phyloP scores from a whole-genome alignment of 2,797 vertebrate species.

The Adelosebastes latens region DNA sequence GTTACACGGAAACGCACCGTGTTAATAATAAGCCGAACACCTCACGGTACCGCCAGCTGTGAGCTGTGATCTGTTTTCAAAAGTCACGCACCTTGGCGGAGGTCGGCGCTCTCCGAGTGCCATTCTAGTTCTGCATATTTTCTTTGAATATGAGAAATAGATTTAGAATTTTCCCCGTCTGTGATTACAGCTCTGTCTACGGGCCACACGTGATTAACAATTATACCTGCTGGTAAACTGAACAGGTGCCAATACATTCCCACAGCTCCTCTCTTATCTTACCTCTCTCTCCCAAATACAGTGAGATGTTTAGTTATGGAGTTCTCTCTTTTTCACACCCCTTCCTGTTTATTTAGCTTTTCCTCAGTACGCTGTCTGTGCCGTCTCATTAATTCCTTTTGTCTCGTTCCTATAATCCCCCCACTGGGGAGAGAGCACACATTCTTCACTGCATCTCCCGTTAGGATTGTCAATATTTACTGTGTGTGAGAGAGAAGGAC shows the following conservation, averaged over 20 bases:
- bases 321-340: neutral
- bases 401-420: conserved; percentile 47
- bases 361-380: neutral
- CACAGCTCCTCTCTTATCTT: neutral
- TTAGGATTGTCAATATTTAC: conserved; percentile 70
- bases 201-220: neutral
- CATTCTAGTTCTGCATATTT: neutral
- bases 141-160: neutral
- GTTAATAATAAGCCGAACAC: no score
- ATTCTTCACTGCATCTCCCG: conserved; percentile 45
- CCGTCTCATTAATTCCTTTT: conserved; percentile 38
- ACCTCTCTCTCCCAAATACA: neutral
- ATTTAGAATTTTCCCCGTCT: no score
- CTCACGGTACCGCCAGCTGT: no score
- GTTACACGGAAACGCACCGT: no score
- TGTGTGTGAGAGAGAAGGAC: conserved; percentile 24
- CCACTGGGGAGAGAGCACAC: conserved; percentile 18
- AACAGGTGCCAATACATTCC: conserved; percentile 3
- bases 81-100: no score
- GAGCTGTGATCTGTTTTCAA: no score
- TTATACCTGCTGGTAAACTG: neutral
- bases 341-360: conserved; percentile 5
- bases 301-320: neutral
- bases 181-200: conserved; percentile 14
- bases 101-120: no score